phyloP scores from a whole-genome alignment of 30 jellyfish, hydroid and myxozoan species.

The Hydractinia symbiolongicarpus region DNA sequence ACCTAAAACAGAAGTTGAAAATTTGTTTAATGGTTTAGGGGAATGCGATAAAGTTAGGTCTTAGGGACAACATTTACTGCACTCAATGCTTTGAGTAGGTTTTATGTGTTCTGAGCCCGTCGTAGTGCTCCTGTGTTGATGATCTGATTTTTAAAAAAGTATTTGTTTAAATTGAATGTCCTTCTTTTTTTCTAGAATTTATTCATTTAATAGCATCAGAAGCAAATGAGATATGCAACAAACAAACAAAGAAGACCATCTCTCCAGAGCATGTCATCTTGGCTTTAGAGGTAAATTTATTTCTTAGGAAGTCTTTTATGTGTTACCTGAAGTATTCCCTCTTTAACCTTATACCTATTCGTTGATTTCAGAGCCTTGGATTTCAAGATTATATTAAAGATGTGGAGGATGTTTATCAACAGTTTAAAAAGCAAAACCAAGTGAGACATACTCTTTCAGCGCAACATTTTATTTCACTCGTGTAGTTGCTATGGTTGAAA shows the following conservation, averaged over 20 bases:
- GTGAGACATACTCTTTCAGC: neutral
- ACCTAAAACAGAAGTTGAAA: too few relatives aligned
- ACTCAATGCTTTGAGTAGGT: too few relatives aligned
- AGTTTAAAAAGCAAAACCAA: constrained; percentile 79
- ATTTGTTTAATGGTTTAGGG: too few relatives aligned
- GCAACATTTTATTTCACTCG: too few relatives aligned
- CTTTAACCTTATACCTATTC: neutral
- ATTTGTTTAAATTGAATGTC: neutral
- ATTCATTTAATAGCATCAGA: constrained; percentile 90
- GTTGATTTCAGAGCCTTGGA: constrained; percentile 50
- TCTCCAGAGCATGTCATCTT: constrained; percentile 96
- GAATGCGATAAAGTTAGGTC: too few relatives aligned
- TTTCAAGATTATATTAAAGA: constrained; percentile 74
- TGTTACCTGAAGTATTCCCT: neutral
- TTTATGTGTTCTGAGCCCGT: too few relatives aligned
- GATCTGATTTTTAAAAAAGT: too few relatives aligned
- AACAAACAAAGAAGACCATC: constrained; percentile 85
- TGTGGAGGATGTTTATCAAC: constrained; percentile 84
- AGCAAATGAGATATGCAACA: constrained; percentile 94
- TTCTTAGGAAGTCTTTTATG: neutral
- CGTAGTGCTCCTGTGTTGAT: too few relatives aligned
- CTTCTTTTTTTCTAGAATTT: constrained; percentile 41
- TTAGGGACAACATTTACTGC: too few relatives aligned
- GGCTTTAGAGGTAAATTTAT: constrained; percentile 59
- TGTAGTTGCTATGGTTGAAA: too few relatives aligned